Evolutionary conservation across 2,888 invertebrate species (phyloP).

Genomic region (Prenolepis imparis): DNA sequence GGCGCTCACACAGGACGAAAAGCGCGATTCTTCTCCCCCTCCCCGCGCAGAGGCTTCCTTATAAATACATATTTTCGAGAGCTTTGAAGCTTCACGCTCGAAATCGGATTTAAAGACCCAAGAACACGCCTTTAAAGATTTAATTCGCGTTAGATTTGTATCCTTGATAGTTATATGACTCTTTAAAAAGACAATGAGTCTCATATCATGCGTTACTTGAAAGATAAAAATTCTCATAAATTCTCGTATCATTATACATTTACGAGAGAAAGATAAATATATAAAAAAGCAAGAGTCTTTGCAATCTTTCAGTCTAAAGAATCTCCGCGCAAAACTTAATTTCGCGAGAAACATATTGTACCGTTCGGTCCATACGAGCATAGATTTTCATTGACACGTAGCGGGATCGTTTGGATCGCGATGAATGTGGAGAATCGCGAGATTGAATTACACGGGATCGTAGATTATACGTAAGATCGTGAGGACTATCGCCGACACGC

Average conservation of each 20-base stretch:
- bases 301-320: neutral
- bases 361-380: neutral
- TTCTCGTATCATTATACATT: neutral
- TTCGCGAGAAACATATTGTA: neutral
- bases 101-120: neutral
- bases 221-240: neutral
- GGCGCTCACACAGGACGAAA: constrained; percentile 69
- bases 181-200: neutral
- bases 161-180: neutral
- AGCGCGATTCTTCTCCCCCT: neutral
- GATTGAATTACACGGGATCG: constrained; percentile 6
- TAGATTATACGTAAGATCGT: neutral
- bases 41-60: neutral
- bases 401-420: constrained; percentile 17
- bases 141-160: neutral
- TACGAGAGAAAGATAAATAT: neutral
- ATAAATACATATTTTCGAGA: neutral
- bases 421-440: constrained; percentile 14
- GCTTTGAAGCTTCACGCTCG: neutral
- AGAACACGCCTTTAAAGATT: neutral
- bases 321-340: neutral
- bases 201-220: neutral
- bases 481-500: neutral
- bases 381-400: constrained; percentile 27
- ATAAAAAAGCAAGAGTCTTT: neutral